Conservation (phyloP, 2,113 vertebrate genomes). For the Tragulus kanchil region DNA sequence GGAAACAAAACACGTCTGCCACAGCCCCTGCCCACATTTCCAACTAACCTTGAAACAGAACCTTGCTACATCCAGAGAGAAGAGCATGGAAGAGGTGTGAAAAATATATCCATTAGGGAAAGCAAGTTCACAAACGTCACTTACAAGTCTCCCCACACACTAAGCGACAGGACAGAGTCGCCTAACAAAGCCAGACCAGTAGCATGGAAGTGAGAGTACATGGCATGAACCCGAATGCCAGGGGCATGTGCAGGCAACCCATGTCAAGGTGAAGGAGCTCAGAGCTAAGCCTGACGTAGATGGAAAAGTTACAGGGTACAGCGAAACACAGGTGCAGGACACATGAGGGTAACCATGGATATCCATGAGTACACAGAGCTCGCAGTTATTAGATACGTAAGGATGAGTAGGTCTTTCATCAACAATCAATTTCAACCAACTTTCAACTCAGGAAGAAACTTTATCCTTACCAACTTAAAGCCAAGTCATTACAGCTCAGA, state of each 20-base stretch:
- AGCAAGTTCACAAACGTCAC: background rate
- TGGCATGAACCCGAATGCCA: background rate
- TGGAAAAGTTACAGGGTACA: too few relatives aligned
- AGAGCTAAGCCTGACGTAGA: too few relatives aligned
- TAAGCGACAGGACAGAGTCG: background rate
- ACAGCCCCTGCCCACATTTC: background rate
- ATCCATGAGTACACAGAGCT: too few relatives aligned
- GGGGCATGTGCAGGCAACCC: too few relatives aligned
- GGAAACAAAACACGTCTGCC: background rate
- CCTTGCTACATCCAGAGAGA: background rate
- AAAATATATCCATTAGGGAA: background rate
- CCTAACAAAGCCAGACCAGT: background rate
- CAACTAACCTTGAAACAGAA: background rate
- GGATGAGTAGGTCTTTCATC: background rate
- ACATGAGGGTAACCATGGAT: background rate
- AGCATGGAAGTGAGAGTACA: background rate
- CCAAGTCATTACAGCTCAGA: background rate
- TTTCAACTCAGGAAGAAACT: background rate
- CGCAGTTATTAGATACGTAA: background rate
- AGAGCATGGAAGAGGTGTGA: background rate
- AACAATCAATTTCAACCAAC: background rate
- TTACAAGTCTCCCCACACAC: background rate
- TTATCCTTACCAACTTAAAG: background rate
- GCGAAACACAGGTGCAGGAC: accelerated
- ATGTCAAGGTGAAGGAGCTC: background rate